phyloP scores from a whole-genome alignment of 2,888 invertebrate genomes.

The Nomada goodeniana region DNA sequence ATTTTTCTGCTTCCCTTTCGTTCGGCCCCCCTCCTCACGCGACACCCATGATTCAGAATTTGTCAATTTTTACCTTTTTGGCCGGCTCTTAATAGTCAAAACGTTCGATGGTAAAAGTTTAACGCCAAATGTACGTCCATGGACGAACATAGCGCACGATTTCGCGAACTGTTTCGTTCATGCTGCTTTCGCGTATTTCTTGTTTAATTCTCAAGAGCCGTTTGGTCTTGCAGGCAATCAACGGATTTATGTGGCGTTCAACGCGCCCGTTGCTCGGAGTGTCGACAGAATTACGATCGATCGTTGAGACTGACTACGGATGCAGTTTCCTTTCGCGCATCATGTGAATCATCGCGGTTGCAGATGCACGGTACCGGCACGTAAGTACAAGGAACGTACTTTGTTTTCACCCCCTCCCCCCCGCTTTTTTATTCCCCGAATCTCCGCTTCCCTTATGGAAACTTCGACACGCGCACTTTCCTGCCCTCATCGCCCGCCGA shows the following conservation, averaged over 20 bases:
- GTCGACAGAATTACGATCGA: slow-evolving; percentile 28
- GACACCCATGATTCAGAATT: background rate
- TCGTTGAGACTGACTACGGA: background rate
- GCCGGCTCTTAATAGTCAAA: no score
- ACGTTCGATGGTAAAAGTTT: background rate
- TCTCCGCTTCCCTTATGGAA: slow-evolving; percentile 47
- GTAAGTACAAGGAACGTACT: slow-evolving; percentile 7
- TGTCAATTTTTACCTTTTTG: no score
- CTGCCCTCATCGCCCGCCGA: slow-evolving; percentile 55
- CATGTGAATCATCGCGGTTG: slow-evolving; percentile 29
- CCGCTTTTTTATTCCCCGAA: slow-evolving; percentile 24
- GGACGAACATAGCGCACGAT: background rate
- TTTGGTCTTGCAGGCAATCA: slow-evolving; percentile 9
- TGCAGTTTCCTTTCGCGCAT: slow-evolving; percentile 2
- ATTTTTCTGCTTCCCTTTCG: slow-evolving; percentile 40
- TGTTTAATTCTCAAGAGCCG: slow-evolving; percentile 14
- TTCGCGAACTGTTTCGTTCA: slow-evolving; percentile 1
- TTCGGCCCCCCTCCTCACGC: slow-evolving; percentile 9
- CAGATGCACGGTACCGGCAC: slow-evolving; percentile 13
- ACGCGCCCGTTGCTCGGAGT: background rate
- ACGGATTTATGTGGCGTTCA: slow-evolving; percentile 33
- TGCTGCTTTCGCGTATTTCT: slow-evolving; percentile 3
- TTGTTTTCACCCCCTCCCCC: background rate
- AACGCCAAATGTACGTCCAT: background rate
- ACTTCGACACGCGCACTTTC: slow-evolving; percentile 62